These are phyloP conservation scores for Leptura quadrifasciata DNA, from an alignment of 2,888 invertebrate genomes.

Conservation along the genomic window DNA sequence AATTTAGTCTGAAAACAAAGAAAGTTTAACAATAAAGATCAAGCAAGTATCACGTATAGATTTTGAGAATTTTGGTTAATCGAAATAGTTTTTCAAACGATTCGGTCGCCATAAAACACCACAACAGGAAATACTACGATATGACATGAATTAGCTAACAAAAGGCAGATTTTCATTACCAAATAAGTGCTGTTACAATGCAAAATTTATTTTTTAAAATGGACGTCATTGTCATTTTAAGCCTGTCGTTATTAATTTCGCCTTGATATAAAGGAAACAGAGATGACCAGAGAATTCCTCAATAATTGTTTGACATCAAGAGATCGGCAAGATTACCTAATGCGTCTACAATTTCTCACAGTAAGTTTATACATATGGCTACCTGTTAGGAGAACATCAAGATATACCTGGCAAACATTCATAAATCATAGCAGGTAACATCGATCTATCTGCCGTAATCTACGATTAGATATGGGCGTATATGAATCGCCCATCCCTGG, in stretches of 20 bases:
- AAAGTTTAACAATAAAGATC: too few species aligned
- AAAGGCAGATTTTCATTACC: too few species aligned
- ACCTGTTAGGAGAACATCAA: conserved; percentile 57
- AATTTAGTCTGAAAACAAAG: too few species aligned
- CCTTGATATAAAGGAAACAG: background rate
- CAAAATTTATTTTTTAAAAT: background rate
- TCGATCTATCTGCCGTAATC: conserved; percentile 70
- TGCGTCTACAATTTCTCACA: conserved; percentile 44
- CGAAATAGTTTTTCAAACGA: too few species aligned
- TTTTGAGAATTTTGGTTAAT: too few species aligned
- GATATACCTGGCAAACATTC: conserved; percentile 61
- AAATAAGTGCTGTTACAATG: too few species aligned
- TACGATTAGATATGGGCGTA: conserved; percentile 71
- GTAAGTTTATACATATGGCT: conserved; percentile 52
- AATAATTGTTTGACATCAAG: conserved; percentile 43
- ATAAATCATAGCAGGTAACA: conserved; percentile 70
- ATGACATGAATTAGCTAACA: too few species aligned
- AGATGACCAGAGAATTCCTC: conserved; percentile 36
- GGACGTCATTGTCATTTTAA: background rate
- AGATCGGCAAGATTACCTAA: conserved; percentile 45
- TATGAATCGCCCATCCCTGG: conserved; percentile 61
- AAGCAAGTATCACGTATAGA: too few species aligned
- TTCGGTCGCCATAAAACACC: too few species aligned
- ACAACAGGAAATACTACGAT: too few species aligned
- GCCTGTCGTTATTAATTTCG: background rate